These are phyloP conservation scores for Maniola jurtina DNA, from an alignment of 1,140 invertebrate genomes.

Conservation along the genomic window DNA sequence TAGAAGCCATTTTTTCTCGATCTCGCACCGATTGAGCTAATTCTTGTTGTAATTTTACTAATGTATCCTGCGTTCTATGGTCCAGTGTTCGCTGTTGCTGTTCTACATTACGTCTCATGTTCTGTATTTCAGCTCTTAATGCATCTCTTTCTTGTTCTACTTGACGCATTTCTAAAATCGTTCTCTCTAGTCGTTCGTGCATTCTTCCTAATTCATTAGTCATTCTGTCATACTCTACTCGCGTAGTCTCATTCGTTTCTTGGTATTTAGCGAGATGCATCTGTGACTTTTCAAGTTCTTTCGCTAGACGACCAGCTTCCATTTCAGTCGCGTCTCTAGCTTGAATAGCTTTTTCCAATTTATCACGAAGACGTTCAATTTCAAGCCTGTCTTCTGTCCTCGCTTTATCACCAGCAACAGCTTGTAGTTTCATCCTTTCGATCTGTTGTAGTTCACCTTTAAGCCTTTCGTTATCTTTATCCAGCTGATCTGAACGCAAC, in stretches of 20 bases:
- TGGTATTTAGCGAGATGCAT: slow-evolving; percentile 89
- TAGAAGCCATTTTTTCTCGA: slow-evolving; percentile 85
- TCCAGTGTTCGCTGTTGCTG: slow-evolving; percentile 82
- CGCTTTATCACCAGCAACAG: slow-evolving; percentile 81
- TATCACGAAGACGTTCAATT: slow-evolving; percentile 90
- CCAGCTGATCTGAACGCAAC: slow-evolving; percentile 82
- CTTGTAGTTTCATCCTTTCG: slow-evolving; percentile 82
- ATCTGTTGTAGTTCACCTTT: slow-evolving; percentile 84
- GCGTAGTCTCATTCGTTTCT: slow-evolving; percentile 87
- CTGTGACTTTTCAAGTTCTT: slow-evolving; percentile 92
- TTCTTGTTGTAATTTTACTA: slow-evolving; percentile 84
- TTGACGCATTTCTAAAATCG: slow-evolving; percentile 82
- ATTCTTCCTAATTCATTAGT: slow-evolving; percentile 88
- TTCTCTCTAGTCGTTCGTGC: slow-evolving; percentile 86
- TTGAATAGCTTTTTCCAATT: slow-evolving; percentile 90
- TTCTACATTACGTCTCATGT: slow-evolving; percentile 82
- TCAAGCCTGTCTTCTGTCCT: slow-evolving; percentile 83
- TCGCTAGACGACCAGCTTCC: slow-evolving; percentile 89
- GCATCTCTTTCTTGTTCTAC: slow-evolving; percentile 86
- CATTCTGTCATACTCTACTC: slow-evolving; percentile 91
- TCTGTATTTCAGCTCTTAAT: slow-evolving; percentile 83
- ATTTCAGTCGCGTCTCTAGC: slow-evolving; percentile 89
- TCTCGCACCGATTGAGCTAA: slow-evolving; percentile 84
- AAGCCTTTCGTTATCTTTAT: slow-evolving; percentile 87
- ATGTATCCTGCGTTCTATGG: slow-evolving; percentile 82